Percentiles rank a stretch among this genome's conserved stretches.
phyloP scores from a whole-genome alignment of 2,888 invertebrate genomes.

The Acrobasis suavella region DNA sequence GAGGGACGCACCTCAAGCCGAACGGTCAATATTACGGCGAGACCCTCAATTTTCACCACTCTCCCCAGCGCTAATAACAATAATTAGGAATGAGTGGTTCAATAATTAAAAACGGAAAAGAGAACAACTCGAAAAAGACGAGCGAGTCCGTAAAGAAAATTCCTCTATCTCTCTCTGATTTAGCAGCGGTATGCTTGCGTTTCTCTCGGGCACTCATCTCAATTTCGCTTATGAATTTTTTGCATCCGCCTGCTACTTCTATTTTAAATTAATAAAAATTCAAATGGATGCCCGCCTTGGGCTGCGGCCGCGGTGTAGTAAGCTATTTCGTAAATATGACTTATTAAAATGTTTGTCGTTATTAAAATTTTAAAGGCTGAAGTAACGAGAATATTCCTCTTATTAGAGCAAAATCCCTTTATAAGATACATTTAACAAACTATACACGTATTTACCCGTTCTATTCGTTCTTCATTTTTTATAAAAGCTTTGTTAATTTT shows the following conservation, averaged over 20 bases:
- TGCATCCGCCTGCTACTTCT: slow-evolving; percentile 46
- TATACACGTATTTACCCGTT: too few species aligned
- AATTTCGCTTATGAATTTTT: slow-evolving; percentile 68
- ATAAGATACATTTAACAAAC: too few species aligned
- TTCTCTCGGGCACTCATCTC: slow-evolving; percentile 55
- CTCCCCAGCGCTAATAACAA: slow-evolving; percentile 81
- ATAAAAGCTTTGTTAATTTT: too few species aligned
- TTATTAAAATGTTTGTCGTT: slow-evolving; percentile 20
- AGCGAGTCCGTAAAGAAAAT: slow-evolving; percentile 51
- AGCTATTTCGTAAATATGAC: slow-evolving; percentile 35
- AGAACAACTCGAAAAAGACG: slow-evolving; percentile 75
- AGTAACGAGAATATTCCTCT: neutral
- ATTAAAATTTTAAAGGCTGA: slow-evolving; percentile 10
- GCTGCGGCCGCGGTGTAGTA: slow-evolving; percentile 38
- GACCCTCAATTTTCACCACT: slow-evolving; percentile 82
- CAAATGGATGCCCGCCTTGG: slow-evolving; percentile 50
- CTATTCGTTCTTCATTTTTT: too few species aligned
- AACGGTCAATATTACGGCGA: slow-evolving; percentile 78
- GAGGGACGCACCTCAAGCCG: slow-evolving; percentile 65
- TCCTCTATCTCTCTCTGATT: slow-evolving; percentile 48
- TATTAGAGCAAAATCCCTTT: neutral
- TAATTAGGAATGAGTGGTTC: slow-evolving; percentile 84
- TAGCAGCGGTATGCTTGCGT: slow-evolving; percentile 40
- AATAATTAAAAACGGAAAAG: slow-evolving; percentile 84
- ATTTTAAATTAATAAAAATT: slow-evolving; percentile 72